These are phyloP conservation scores for Dynastes hyllus DNA, from an alignment of 2,888 invertebrate genomes.

Conservation along the genomic window DNA sequence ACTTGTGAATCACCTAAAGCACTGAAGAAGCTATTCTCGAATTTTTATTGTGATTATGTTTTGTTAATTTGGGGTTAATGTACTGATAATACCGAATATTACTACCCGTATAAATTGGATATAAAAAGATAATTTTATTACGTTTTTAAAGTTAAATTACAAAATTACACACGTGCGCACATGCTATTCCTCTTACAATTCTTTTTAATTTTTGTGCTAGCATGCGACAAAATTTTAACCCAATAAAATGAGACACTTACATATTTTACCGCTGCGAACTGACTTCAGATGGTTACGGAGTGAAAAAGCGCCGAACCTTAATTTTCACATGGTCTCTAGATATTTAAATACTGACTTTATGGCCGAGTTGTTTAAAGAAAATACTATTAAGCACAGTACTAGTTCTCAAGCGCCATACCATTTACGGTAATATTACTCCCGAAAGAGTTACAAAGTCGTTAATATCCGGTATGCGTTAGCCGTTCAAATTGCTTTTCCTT, in stretches of 20 bases:
- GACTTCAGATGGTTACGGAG: background rate
- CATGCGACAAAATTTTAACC: background rate
- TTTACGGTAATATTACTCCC: conserved; percentile 40
- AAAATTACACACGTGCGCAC: too few species aligned
- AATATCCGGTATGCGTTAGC: conserved; percentile 46
- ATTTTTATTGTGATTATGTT: too few species aligned
- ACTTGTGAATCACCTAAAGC: too few species aligned
- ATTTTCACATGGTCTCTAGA: conserved; percentile 1
- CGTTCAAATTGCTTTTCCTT: conserved; percentile 38
- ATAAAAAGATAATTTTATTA: too few species aligned
- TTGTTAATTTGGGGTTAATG: too few species aligned
- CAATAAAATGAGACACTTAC: conserved; percentile 7
- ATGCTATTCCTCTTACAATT: background rate
- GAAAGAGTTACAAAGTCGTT: conserved; percentile 43
- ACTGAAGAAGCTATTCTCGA: too few species aligned
- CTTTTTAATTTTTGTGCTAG: conserved; percentile 2
- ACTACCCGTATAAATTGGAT: too few species aligned
- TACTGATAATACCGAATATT: too few species aligned
- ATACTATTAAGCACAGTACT: conserved; percentile 33
- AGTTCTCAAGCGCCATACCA: conserved; percentile 19
- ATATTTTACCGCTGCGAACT: background rate
- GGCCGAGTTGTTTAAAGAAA: conserved; percentile 18
- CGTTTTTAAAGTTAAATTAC: too few species aligned
- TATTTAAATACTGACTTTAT: conserved; percentile 37
- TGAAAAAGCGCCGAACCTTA: conserved; percentile 2